phyloP scores from a whole-genome alignment of 2,113 vertebrate species.

The Cheilinus undulatus region DNA sequence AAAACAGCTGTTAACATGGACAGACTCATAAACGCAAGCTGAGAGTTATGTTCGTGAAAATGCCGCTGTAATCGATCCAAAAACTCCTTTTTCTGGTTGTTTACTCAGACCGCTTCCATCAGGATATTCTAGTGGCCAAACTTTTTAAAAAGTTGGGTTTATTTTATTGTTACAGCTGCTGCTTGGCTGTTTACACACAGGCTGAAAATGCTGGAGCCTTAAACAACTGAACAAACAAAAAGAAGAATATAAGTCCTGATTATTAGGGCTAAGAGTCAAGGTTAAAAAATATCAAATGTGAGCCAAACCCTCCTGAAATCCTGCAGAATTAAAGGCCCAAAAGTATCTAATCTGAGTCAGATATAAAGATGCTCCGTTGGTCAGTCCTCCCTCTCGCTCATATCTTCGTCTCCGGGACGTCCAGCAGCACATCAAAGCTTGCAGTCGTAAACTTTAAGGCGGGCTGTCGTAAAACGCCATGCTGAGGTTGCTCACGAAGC shows the following conservation, averaged over 20 bases:
- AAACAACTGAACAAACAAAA: too few species aligned
- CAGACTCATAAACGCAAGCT: neutral
- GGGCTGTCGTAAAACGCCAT: constrained; percentile 30
- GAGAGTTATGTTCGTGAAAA: neutral
- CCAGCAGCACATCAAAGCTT: constrained; percentile 50
- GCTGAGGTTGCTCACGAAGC: neutral
- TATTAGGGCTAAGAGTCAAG: too few species aligned
- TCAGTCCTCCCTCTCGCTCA: neutral
- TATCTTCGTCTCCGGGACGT: constrained; percentile 29
- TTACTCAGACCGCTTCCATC: too few species aligned
- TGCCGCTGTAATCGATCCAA: constrained; percentile 1
- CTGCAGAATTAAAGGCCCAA: neutral
- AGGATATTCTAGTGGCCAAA: too few species aligned
- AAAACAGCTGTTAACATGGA: neutral
- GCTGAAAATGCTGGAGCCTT: neutral
- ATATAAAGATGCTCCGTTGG: neutral
- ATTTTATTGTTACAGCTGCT: too few species aligned
- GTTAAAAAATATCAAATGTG: too few species aligned
- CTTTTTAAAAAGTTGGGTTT: too few species aligned
- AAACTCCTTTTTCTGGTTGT: neutral
- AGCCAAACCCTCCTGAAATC: too few species aligned
- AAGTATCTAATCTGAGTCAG: too few species aligned
- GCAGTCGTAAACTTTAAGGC: constrained; percentile 36
- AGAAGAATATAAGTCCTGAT: too few species aligned
- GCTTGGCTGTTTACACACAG: neutral